Conservation (phyloP, 2,797 vertebrate genomes). For the Cheirogaleus major region DNA sequence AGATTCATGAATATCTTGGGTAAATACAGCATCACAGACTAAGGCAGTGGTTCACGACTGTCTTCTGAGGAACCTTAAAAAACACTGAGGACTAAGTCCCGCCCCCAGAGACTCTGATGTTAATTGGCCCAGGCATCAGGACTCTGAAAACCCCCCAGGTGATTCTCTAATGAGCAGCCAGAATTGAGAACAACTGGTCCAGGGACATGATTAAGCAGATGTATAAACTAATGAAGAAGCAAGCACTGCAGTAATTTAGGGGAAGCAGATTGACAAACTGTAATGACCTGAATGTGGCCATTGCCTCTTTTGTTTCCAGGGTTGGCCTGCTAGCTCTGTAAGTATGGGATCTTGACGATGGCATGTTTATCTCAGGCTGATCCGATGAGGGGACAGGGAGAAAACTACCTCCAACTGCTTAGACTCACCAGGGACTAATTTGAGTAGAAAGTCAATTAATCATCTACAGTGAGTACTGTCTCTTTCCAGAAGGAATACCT, state of each 20-base stretch:
- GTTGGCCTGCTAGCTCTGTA: background rate
- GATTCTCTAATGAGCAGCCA: background rate
- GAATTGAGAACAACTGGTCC: background rate
- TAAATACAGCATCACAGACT: background rate
- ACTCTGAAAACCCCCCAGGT: background rate
- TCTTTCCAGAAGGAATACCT: background rate
- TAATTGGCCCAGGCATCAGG: background rate
- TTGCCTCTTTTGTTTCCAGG: background rate
- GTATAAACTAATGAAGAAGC: background rate
- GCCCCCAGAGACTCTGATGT: background rate
- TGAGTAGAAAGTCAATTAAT: background rate
- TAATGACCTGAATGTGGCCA: background rate
- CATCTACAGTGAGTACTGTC: background rate
- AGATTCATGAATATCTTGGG: background rate
- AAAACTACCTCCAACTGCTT: background rate
- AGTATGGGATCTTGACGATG: background rate
- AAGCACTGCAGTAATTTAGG: background rate
- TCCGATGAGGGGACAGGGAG: background rate
- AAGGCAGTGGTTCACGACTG: background rate
- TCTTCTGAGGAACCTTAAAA: background rate
- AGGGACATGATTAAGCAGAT: conserved; percentile 35
- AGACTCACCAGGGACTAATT: background rate
- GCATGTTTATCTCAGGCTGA: background rate
- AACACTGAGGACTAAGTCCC: background rate
- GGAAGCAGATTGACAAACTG: background rate